A percentile compares a stretch with the other conserved stretches of the same genome.
These are phyloP conservation scores for Cynocephalus volans DNA, from an alignment of 2,113 vertebrate genomes.

Conservation along the genomic window DNA sequence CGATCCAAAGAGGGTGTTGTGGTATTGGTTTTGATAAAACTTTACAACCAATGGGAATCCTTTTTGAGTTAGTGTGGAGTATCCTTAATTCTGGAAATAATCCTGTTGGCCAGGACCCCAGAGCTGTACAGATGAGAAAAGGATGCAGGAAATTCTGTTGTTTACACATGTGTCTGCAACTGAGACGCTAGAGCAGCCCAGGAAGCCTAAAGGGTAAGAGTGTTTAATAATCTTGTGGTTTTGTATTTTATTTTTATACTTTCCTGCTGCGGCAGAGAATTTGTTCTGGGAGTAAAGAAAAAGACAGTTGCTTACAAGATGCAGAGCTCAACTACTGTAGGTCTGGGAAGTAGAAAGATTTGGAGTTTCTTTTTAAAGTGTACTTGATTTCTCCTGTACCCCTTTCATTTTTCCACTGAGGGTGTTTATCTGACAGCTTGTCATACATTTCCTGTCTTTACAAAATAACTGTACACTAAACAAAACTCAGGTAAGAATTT, in stretches of 20 bases:
- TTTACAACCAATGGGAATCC: conserved; percentile 87
- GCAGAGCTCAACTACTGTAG: conserved; percentile 42
- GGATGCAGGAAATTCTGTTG: conserved; percentile 89
- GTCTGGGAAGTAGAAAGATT: conserved; percentile 56
- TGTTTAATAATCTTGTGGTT: conserved; percentile 80
- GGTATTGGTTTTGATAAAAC: conserved; percentile 85
- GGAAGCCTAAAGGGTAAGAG: conserved; percentile 87
- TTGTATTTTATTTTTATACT: conserved; percentile 79
- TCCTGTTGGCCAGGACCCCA: conserved; percentile 86
- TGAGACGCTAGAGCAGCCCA: conserved; percentile 80
- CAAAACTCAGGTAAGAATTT: conserved; percentile 71
- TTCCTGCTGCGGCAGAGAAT: conserved; percentile 64
- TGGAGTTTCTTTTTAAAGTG: conserved; percentile 27
- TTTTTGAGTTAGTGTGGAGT: conserved; percentile 83
- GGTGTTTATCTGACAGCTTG: conserved; percentile 12
- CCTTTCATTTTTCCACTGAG: not conserved
- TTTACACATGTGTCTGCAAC: conserved; percentile 88
- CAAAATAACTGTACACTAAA: conserved; percentile 21
- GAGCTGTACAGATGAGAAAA: conserved; percentile 87
- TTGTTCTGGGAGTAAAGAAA: conserved; percentile 66
- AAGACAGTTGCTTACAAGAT: conserved; percentile 68
- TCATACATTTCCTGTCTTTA: conserved; percentile 51
- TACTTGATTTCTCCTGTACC: not conserved
- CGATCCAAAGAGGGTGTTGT: conserved; percentile 79
- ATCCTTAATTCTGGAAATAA: conserved; percentile 88